Percentiles rank a stretch among this genome's conserved stretches.
Conservation (phyloP, 2,888 invertebrate genomes). For the Pocota personata region DNA sequence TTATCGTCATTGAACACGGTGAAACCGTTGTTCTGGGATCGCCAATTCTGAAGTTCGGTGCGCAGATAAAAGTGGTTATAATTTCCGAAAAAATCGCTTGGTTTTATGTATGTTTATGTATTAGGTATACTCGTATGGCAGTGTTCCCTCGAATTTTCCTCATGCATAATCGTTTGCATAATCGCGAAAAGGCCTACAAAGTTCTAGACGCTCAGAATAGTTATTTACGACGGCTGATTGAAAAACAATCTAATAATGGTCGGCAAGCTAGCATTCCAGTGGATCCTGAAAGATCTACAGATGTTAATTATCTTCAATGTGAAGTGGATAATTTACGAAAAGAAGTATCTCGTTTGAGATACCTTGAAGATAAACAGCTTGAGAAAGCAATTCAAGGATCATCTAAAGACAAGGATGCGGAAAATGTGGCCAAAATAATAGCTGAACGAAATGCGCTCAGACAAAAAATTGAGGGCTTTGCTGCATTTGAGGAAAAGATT, state of each 20-base stretch:
- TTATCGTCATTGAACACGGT: too few species aligned
- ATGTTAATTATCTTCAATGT: slow-evolving; percentile 78
- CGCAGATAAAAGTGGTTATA: too few species aligned
- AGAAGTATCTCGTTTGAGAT: slow-evolving; percentile 77
- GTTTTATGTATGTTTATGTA: too few species aligned
- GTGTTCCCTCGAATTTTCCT: too few species aligned
- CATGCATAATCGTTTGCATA: too few species aligned
- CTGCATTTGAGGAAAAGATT: slow-evolving; percentile 35
- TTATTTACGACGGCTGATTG: slow-evolving; percentile 77
- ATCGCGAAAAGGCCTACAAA: slow-evolving; percentile 77
- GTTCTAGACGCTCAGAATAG: slow-evolving; percentile 78
- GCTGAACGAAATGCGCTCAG: slow-evolving; percentile 75
- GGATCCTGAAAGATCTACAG: slow-evolving; percentile 77
- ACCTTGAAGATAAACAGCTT: slow-evolving; percentile 76
- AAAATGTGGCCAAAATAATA: slow-evolving; percentile 76
- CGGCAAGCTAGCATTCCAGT: too few species aligned
- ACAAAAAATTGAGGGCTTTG: slow-evolving; percentile 46
- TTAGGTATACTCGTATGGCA: too few species aligned
- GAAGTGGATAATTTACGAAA: slow-evolving; percentile 77
- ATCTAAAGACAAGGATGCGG: slow-evolving; percentile 74
- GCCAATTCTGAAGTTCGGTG: too few species aligned
- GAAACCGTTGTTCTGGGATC: too few species aligned
- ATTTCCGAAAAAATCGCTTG: too few species aligned
- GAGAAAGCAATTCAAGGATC: slow-evolving; percentile 26
- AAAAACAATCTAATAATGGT: slow-evolving; percentile 79